Base-by-base conservation (phyloP, 2,888 invertebrate species). In the Vanessa cardui region DNA sequence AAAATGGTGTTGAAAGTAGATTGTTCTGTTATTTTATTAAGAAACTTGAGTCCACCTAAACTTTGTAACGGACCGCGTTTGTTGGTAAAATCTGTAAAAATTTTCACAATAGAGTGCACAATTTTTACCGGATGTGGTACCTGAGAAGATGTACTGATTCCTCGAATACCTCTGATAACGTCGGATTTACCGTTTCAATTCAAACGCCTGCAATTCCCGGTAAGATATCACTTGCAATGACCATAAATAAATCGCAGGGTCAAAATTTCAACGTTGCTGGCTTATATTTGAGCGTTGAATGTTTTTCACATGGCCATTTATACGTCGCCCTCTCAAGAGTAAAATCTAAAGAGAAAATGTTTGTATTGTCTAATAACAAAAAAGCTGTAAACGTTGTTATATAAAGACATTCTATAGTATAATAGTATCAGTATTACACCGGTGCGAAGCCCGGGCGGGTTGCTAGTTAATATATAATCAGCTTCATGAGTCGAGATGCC, bases 41-140 rank as follows among this genome's bases (percentile, higher is more conserved):
- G 71, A 73, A 74, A 75, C 62, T 65, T 74, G 58, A 72, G 72
- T 75, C 70, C 71, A 64, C 69, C 70, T 67, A 74, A 73, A 73
- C 66, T 74, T 68, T 76, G n/a, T n/a, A n/a, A n/a, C n/a, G n/a
- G n/a, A n/a, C n/a, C n/a, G n/a, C n/a, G n/a, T n/a, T n/a, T n/a
- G n/a, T n/a, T n/a, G 71, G 67, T 74, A 68, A 73, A 74, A 69
- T 74, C 33, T 9, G 2, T 73, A 12, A 75, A 76, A 75, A 73
- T 66, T 68, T 74, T 73, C 73, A 70, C 77, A 75, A 75, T 75
- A 73, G 73, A 77, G 71, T 74, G 75, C 72, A 74, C 72, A 72
- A 75, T 76, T 73, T 71, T 76, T 9, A 7, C 33, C 8, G 33
- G 33, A 39, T 39, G 33, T 39, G 33, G 33, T 39, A 39, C 33